Conservation (phyloP, 1,140 invertebrate genomes). For the Scaptomyza graminum region DNA sequence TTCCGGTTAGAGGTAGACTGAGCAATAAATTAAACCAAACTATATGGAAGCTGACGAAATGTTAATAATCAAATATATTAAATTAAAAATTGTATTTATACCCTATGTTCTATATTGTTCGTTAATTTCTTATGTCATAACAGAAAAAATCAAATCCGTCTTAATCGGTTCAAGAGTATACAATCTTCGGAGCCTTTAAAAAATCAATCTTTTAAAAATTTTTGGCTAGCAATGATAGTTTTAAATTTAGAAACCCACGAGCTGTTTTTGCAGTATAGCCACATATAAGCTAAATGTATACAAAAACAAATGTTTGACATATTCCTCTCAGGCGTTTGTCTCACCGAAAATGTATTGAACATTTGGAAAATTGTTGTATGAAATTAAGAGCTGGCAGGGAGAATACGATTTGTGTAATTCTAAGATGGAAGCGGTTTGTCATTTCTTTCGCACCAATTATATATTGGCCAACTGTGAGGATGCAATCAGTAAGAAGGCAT, state of each 20-base stretch:
- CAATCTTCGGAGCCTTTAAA: not conserved
- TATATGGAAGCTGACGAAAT: too few relatives aligned
- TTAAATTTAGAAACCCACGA: constrained; percentile 37
- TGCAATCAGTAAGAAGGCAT: constrained; percentile 85
- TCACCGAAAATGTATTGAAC: constrained; percentile 21
- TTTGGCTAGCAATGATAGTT: constrained; percentile 23
- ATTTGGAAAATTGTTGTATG: constrained; percentile 31
- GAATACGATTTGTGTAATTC: not conserved
- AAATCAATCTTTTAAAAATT: not conserved
- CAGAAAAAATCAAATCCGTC: too few relatives aligned
- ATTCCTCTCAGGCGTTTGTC: constrained; percentile 6
- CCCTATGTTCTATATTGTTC: too few relatives aligned
- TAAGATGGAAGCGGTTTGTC: constrained; percentile 83
- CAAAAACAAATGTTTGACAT: constrained; percentile 19
- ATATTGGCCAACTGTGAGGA: constrained; percentile 87
- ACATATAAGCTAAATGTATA: constrained; percentile 1
- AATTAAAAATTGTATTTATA: too few relatives aligned
- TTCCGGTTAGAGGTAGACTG: constrained; percentile 15
- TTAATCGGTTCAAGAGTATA: not conserved
- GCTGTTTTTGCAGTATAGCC: constrained; percentile 1
- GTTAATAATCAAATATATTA: too few relatives aligned
- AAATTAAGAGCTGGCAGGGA: constrained; percentile 17
- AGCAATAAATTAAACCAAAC: not conserved
- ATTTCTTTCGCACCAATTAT: constrained; percentile 87
- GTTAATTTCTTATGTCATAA: too few relatives aligned